Evolutionary conservation across 2,888 invertebrate species (phyloP).

Genomic region (Callinectes sapidus): DNA sequence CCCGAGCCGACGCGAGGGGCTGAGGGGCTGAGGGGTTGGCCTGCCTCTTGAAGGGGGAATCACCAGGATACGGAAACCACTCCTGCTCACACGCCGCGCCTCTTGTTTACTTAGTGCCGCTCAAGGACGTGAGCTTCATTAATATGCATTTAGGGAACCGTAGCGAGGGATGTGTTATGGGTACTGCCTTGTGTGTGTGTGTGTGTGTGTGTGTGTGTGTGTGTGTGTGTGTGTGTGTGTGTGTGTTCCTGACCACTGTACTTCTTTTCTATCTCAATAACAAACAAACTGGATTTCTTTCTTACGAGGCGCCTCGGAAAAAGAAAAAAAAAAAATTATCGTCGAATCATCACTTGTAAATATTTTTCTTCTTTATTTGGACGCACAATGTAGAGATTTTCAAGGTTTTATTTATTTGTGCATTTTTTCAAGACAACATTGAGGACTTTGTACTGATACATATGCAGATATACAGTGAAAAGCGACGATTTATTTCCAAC

Average conservation of each 20-base stretch:
- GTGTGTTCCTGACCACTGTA: not conserved
- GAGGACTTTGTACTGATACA: not conserved
- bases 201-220: constrained; percentile 34
- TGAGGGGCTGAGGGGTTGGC: constrained; percentile 30
- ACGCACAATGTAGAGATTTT: not conserved
- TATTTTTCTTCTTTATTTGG: too few species aligned
- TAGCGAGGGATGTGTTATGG: not conserved
- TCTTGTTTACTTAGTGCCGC: constrained; percentile 55
- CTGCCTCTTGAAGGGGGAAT: constrained; percentile 54
- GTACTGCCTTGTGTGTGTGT: constrained; percentile 24
- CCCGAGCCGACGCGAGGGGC: constrained; percentile 43
- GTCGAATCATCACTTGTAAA: not conserved
- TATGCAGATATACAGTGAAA: too few species aligned
- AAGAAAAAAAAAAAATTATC: not conserved
- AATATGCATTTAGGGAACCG: constrained; percentile 52
- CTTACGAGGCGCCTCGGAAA: not conserved
- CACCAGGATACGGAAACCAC: constrained; percentile 58
- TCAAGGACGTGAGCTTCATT: constrained; percentile 46
- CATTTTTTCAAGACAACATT: not conserved
- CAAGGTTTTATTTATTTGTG: too few species aligned
- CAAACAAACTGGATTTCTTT: not conserved
- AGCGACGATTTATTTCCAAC: too few species aligned
- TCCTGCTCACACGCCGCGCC: constrained; percentile 48
- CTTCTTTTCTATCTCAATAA: not conserved
- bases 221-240: constrained; percentile 22